Evolutionary conservation across 1,140 invertebrate species (phyloP).

Genomic region (Nautilus pompilius): DNA sequence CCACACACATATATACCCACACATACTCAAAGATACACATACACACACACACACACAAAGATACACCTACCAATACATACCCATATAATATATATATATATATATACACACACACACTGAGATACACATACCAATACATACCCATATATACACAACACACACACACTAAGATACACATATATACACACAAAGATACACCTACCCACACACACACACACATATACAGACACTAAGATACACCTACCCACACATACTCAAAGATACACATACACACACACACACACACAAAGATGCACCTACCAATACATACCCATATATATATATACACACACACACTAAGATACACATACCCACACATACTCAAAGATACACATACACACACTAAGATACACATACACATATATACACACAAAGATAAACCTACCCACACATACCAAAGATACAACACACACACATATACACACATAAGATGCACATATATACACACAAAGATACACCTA

Average conservation of each 20-base stretch:
- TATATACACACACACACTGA: background rate
- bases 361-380: too few species aligned
- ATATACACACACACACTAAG: too few species aligned
- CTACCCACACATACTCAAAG: background rate
- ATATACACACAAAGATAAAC: background rate
- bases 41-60: background rate
- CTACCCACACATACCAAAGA: background rate
- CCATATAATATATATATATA: background rate
- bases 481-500: too few species aligned
- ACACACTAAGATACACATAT: background rate
- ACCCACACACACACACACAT: background rate
- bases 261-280: background rate
- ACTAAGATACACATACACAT: background rate
- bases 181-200: background rate
- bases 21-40: background rate
- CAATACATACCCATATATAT: too few species aligned
- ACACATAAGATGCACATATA: background rate
- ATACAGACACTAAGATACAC: background rate
- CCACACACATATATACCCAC: background rate
- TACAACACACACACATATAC: background rate
- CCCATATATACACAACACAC: background rate
- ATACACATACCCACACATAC: too few species aligned
- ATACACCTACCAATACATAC: background rate
- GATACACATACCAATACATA: background rate
- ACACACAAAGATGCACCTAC: background rate